Base-by-base conservation (phyloP, 1,140 invertebrate genomes). In the Musca vetustissima region DNA sequence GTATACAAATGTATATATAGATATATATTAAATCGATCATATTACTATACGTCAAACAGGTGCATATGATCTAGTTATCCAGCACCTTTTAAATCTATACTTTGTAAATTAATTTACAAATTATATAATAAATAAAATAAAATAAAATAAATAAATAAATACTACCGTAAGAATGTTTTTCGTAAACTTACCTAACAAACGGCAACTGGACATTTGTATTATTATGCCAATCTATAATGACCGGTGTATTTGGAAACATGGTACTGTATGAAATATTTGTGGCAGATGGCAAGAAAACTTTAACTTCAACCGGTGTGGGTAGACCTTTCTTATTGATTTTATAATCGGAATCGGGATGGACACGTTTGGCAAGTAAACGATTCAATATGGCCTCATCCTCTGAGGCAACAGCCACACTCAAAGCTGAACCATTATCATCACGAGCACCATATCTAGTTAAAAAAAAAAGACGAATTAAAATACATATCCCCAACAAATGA, bases 191-290 rank as follows among this genome's bases (percentile, higher is more conserved):
- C 36, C 87, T 85, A 22, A 93, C 88, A 79, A 89, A 84, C 73
- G 86, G 84, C 36, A 93, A 79, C 71, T 89, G 86, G 8, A 79
- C 90, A 90, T 77, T 80, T 64, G 89, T 88, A 73, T 95, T 90
- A 73, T 92, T 89, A 73, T 98, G 92, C 97, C 97, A 99, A 83
- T 97, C 95, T 4, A 99, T 89, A 88, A 96, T 96, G 0, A 96
- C 95, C 0, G 96, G 88, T 22, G 48, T 89, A 64, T 91, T 91
- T 7, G 96, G 96, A 78, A 94, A 94, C 68, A 95, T 87, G 7
- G 91, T 88, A 71, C 90, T 90, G 79, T 92, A 92, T 1, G 91
- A 92, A 36, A 93, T 86, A 70, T 89, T 87, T 1, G 89, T 86
- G 57, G 88, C 87, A 11, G 84, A 88, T 4, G 87, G 74, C 74